Evolutionary conservation across 2,888 invertebrate species (phyloP), one percentile per base, ranked within the genome.

Genomic region (Polia nebulosa): DNA sequence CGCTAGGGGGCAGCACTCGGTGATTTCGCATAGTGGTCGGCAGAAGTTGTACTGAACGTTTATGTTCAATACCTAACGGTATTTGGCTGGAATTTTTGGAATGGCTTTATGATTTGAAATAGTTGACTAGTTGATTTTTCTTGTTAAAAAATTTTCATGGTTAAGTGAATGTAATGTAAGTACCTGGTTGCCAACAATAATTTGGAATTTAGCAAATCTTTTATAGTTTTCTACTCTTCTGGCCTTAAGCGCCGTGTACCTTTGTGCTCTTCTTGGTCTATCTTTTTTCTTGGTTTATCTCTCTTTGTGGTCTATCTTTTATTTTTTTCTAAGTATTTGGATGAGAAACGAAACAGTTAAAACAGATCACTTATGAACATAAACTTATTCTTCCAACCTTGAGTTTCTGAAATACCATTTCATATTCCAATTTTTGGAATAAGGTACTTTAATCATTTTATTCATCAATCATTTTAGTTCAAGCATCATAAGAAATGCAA

Each of bases 21-120:
- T 82, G 81, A 81, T 83, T 85, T 81, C 76, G 81, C 82, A 82
- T 84, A 80, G 83, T 70, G 69, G 69, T 51, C 29, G 29, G 34
- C 36, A 45, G 47, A 68, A 75, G 41, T 73, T 76, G 67, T 76
- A 17, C 52, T 51, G 56, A 69, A 41, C 63, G 76, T 58, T 82
- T 80, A 66, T 63, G 51, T 61, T 70, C 39, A 82, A 78, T 65
- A 60, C 53, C 61, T 65, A 61, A 61, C 52, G 59, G 59, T 61
- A 76, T 70, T 75, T 29, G 34, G 41, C 32, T 49, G 25, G 52
- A 22, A 60, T 72, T 78, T n/a, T 66, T 36, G 51, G 55, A 76
- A 69, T 60, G 62, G n/a, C 47, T 36, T 47, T 71, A 55, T 13
- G 44, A 7, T 29, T 32, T 63, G 22, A 25, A 55, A 62, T 62